These are phyloP conservation scores for Heteromurus nitidus DNA, from an alignment of 2,888 invertebrate genomes.

Conservation along the genomic window DNA sequence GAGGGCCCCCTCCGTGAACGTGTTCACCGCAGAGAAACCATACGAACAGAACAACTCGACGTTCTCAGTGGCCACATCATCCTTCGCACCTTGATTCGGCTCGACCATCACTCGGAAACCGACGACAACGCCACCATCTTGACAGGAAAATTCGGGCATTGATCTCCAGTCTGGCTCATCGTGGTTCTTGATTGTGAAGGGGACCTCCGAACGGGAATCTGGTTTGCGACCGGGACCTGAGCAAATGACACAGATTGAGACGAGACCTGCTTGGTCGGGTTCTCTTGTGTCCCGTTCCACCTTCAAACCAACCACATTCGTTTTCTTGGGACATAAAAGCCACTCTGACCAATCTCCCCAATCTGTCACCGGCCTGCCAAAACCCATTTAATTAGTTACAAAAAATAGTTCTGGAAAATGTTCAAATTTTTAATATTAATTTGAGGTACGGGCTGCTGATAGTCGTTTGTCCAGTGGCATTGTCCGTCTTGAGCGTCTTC, in stretches of 20 bases:
- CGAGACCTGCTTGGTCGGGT: constrained; percentile 46
- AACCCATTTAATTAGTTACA: background rate
- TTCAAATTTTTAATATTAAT: background rate
- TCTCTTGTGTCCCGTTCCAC: constrained; percentile 8
- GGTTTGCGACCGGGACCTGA: background rate
- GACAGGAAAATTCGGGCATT: background rate
- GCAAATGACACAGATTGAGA: constrained; percentile 29
- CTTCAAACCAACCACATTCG: constrained; percentile 46
- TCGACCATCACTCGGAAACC: constrained; percentile 49
- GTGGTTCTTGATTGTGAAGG: background rate
- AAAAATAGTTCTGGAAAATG: background rate
- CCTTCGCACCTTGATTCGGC: constrained; percentile 28
- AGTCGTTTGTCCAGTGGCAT: background rate
- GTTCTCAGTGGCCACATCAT: constrained; percentile 55
- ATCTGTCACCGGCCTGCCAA: constrained; percentile 33
- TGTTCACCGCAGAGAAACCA: constrained; percentile 32
- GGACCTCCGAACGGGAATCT: background rate
- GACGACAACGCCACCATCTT: constrained; percentile 1
- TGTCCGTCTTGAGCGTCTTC: background rate
- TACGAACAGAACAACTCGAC: constrained; percentile 56
- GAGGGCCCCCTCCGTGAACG: constrained; percentile 12
- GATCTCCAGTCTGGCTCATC: background rate
- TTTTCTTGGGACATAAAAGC: constrained; percentile 43
- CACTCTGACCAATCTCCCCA: constrained; percentile 56
- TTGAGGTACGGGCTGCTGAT: too few relatives aligned